Evolutionary conservation across 2,888 invertebrate genomes (phyloP), one percentile per base, ranked within the genome.

Genomic region (Galeopsomyia nigrocyanea): DNA sequence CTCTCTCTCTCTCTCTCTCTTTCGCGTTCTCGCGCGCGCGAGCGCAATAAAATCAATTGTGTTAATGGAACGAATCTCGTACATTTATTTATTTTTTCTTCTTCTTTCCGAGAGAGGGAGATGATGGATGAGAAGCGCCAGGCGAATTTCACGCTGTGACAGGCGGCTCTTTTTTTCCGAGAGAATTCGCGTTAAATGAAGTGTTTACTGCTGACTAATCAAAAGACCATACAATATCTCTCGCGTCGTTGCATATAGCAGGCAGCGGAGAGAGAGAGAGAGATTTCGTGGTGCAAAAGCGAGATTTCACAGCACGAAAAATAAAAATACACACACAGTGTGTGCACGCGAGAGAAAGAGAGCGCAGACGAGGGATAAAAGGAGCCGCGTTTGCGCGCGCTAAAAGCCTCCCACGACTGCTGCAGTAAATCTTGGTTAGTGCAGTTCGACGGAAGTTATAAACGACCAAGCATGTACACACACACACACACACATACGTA

Each of bases 161-260:
- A 67, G 63, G 72, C 64, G 68, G 65, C 61, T 74, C 71, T 74
- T 39, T 26, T 26, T 26, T 26, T 26, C 26, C 3, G 5, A 5
- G 64, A 49, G 61, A 67, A 65, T 71, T 61, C 64, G 72, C 67
- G 72, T 72, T 72, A 72, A 75, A 75, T 75, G 62, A 72, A 75
- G 65, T 72, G 75, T 69, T 75, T 72, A 75, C 51, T 72, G 75
- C 75, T 75, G 75, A 75, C 69, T 75, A 75, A 75, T 75, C 63
- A 72, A 75, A 70, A 67, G 66, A 64, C 62, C 67, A 72, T 75
- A 55, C 66, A 71, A 69, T 51, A 61, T 19, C 14, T 49, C 63
- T 19, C 26, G 10, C 31, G 13, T 39, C 31, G 19, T n/a, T 9
- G 50, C 16, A 21, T n/a, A 16, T 50, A 13, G n/a, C n/a, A n/a